Conservation (phyloP, 2,888 invertebrate species). For the Parasteatoda lunata region DNA sequence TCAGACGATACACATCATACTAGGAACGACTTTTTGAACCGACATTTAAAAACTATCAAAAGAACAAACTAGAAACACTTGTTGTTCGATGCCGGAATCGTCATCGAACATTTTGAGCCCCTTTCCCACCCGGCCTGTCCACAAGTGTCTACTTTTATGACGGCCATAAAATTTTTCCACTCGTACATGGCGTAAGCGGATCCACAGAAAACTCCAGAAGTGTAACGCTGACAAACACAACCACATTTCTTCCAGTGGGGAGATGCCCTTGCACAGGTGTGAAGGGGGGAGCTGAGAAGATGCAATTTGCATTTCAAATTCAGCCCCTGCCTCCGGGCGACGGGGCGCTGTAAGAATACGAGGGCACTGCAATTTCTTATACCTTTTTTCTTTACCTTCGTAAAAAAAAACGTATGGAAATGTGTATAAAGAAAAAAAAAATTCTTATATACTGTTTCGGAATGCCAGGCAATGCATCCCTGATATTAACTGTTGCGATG, state of each 20-base stretch:
- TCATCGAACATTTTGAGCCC: no score
- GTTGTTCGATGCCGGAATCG: background rate
- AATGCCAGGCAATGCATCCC: no score
- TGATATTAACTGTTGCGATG: no score
- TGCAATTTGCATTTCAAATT: constrained; percentile 39
- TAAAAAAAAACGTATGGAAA: background rate
- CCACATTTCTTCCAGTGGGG: constrained; percentile 10
- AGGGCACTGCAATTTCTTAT: background rate
- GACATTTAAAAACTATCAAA: no score
- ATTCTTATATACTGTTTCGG: background rate
- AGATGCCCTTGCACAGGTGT: background rate
- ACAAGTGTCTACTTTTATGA: constrained; percentile 36
- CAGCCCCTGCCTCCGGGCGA: background rate
- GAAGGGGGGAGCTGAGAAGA: background rate
- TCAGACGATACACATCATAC: no score
- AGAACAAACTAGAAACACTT: background rate
- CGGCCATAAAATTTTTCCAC: constrained; percentile 33
- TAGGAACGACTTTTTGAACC: no score
- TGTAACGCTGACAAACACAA: constrained; percentile 8
- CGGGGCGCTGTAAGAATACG: background rate
- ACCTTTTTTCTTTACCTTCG: background rate
- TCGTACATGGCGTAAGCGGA: constrained; percentile 2
- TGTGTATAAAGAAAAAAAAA: background rate
- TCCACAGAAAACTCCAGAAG: constrained; percentile 12
- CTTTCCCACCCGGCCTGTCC: constrained; percentile 9